These are phyloP conservation scores for Brachycybe producta DNA, from an alignment of 2,888 invertebrate genomes.

Conservation along the genomic window DNA sequence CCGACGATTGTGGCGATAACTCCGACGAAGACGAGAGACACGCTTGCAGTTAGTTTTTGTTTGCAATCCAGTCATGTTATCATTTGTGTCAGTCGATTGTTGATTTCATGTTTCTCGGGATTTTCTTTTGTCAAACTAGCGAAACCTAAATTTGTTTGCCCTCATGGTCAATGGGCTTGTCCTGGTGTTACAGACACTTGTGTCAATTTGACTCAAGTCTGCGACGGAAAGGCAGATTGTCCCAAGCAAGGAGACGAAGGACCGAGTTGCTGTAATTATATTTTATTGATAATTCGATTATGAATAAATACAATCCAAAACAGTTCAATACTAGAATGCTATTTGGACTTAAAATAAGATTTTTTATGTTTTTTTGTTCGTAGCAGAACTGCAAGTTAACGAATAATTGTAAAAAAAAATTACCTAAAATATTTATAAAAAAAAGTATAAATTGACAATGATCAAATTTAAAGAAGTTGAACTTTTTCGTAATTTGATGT, in stretches of 20 bases:
- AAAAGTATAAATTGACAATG: too few species aligned
- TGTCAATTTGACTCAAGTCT: conserved; percentile 73
- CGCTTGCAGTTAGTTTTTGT: conserved; percentile 52
- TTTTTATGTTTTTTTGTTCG: not conserved
- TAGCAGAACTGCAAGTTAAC: not conserved
- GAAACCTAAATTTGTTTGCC: conserved; percentile 28
- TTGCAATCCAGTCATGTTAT: not conserved
- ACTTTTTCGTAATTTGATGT: too few species aligned
- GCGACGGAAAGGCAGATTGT: conserved; percentile 76
- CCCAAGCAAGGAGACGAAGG: conserved; percentile 92
- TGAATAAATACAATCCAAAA: too few species aligned
- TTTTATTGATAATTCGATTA: not conserved
- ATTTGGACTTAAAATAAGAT: too few species aligned
- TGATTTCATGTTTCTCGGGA: conserved; percentile 28
- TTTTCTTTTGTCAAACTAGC: conserved; percentile 46
- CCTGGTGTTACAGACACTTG: conserved; percentile 55
- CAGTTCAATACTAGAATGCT: too few species aligned
- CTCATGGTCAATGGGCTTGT: conserved; percentile 60
- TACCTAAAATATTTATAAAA: not conserved
- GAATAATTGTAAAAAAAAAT: too few species aligned
- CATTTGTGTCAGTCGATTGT: too few species aligned
- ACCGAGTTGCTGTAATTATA: conserved; percentile 54
- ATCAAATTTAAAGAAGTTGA: too few species aligned
- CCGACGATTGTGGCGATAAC: conserved; percentile 82
- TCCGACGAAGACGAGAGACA: conserved; percentile 75